These are phyloP conservation scores for Euwallacea similis DNA, from an alignment of 1,140 invertebrate genomes.

Conservation along the genomic window DNA sequence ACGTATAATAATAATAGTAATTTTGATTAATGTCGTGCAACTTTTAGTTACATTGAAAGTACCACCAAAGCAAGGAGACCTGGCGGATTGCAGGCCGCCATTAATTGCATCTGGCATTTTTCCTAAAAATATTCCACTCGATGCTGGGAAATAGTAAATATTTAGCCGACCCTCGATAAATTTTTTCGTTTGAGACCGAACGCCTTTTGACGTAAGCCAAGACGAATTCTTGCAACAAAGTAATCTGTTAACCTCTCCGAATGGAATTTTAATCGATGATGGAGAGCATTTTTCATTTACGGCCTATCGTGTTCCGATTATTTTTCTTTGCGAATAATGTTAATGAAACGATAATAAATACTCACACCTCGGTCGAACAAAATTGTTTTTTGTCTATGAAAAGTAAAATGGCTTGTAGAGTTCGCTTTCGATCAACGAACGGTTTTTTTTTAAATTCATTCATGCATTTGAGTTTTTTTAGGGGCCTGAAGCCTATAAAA, in stretches of 20 bases:
- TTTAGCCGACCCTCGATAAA: slow-evolving; percentile 13
- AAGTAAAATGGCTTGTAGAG: slow-evolving; percentile 13
- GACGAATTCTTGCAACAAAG: slow-evolving; percentile 16
- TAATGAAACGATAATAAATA: slow-evolving; percentile 23
- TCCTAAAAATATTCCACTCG: slow-evolving; percentile 6
- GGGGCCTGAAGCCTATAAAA: too few species aligned
- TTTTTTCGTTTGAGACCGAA: neutral
- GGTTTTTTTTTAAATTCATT: too few species aligned
- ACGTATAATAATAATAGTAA: too few species aligned
- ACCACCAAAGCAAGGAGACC: neutral
- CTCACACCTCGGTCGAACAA: neutral
- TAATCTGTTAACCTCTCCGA: slow-evolving; percentile 21
- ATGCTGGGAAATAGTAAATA: slow-evolving; percentile 1
- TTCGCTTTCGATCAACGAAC: neutral
- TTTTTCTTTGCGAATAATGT: slow-evolving; percentile 17
- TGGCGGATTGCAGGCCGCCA: neutral
- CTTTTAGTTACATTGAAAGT: neutral
- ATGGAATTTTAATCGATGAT: slow-evolving; percentile 26
- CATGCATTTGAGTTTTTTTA: too few species aligned
- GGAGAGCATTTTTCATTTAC: slow-evolving; percentile 10
- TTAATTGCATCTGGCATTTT: neutral
- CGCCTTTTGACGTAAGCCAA: slow-evolving; percentile 16
- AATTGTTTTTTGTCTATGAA: slow-evolving; percentile 18
- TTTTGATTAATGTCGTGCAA: too few species aligned
- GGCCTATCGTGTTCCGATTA: slow-evolving; percentile 9